Evolutionary conservation across 2,797 vertebrate genomes (phyloP).

Genomic region (Chelmon rostratus): DNA sequence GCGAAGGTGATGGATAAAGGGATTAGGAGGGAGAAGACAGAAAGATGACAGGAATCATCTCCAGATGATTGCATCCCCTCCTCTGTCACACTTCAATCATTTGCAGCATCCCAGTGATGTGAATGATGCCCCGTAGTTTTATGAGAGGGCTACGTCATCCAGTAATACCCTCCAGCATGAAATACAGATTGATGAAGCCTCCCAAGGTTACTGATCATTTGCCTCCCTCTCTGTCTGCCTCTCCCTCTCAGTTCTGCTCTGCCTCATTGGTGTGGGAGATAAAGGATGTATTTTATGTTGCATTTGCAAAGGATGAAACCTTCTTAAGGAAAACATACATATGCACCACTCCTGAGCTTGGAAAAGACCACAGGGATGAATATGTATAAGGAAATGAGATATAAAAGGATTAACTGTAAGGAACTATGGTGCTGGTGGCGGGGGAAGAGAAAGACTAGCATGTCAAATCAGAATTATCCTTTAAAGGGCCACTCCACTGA

Average conservation of each 20-base stretch:
- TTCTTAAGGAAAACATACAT: slow-evolving; percentile 17
- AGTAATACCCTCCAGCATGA: slow-evolving; percentile 34
- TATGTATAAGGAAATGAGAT: background rate
- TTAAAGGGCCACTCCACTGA: background rate
- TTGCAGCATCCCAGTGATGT: slow-evolving; percentile 33
- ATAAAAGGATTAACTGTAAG: slow-evolving; percentile 3
- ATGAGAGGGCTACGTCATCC: slow-evolving; percentile 26
- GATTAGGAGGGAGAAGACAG: slow-evolving; percentile 50
- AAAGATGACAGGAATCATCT: slow-evolving; percentile 56
- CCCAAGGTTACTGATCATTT: slow-evolving; percentile 54
- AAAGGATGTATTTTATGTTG: slow-evolving; percentile 9
- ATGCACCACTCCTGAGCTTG: background rate
- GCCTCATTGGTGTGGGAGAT: slow-evolving; percentile 17
- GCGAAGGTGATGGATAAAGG: slow-evolving; percentile 59
- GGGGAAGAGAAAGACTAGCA: background rate
- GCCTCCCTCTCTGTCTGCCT: slow-evolving; percentile 7
- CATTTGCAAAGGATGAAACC: slow-evolving; percentile 13
- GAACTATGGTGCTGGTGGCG: background rate
- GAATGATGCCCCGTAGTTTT: slow-evolving; percentile 32
- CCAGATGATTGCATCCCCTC: slow-evolving; percentile 64
- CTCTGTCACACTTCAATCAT: slow-evolving; percentile 64
- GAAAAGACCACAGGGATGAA: background rate
- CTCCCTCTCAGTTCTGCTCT: slow-evolving; percentile 28
- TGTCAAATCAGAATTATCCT: background rate
- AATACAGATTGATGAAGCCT: slow-evolving; percentile 54